Evolutionary conservation across 1,140 invertebrate species (phyloP), one percentile per base, ranked within the genome.

Genomic region (Glossosoma conforme): DNA sequence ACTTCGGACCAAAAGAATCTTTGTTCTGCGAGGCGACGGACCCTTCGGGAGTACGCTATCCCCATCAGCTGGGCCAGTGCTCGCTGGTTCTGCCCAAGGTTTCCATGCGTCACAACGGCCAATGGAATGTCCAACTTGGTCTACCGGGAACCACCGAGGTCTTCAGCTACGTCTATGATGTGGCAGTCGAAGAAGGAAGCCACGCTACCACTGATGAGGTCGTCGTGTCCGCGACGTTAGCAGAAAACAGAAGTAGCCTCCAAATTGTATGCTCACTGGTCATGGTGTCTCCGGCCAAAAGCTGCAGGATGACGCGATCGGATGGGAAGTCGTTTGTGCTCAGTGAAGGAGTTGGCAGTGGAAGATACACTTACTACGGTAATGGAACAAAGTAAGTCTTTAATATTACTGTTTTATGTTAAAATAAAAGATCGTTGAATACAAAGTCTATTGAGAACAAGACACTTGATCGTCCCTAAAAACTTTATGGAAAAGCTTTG

Each of bases 1-100:
- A n/a, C 3, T 45, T 58, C n/a, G 55, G 55, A 8, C 55, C 55
- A 10, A 20, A 45, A 30, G 18, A 44, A n/a, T 32, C 55, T 9
- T 9, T 37, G 36, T 58, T 32, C 33, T 58, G 55, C 21, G 8
- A 36, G 18, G 45, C 43, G 3, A 52, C 21, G 0, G 38, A 53
- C 25, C 45, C 50, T 4, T 30, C 2, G 11, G 55, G 51, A 6
- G 5, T n/a, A 1, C 18, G 44, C 1, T 11, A 30, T 1, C 15
- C 19, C 2, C 14, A 28, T 11, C 24, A 45, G 22, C 2, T 25
- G 14, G 55, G 50, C 2, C 45, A 38, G 14, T 58, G 55, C 33
- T 24, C 21, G 3, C 19, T 53, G 2, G 10, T 15, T 10, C 21
- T 58, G 10, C 13, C 32, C 9, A 22, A 20, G 15, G 51, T 50